Conservation (phyloP, 2,797 vertebrate genomes). For the Anisognathus igniventris region DNA sequence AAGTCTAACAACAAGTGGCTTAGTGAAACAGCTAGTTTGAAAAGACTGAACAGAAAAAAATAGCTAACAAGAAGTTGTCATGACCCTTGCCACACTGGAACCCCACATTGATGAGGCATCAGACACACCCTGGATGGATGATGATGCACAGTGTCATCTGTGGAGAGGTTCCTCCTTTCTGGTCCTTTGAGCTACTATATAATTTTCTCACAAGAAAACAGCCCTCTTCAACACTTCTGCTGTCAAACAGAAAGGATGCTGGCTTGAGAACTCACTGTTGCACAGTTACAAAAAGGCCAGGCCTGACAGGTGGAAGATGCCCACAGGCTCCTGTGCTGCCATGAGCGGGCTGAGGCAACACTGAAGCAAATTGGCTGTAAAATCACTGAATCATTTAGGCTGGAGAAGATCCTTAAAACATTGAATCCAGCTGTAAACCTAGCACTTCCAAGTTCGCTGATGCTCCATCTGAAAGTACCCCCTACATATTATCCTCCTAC, state of each 20-base stretch:
- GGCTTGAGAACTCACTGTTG: background rate
- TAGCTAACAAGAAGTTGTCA: background rate
- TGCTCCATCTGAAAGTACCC: background rate
- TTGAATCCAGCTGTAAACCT: background rate
- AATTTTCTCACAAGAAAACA: background rate
- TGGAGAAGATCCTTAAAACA: background rate
- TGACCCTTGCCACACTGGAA: background rate
- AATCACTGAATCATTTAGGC: background rate
- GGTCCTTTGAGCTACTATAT: background rate
- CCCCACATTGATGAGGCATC: accelerated
- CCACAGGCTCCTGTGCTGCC: background rate
- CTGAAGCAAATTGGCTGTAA: background rate
- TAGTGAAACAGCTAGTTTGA: background rate
- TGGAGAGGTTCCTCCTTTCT: background rate
- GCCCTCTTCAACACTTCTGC: background rate
- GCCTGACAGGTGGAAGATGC: background rate
- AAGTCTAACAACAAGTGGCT: background rate
- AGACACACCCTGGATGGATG: background rate
- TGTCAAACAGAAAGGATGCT: background rate
- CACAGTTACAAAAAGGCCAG: background rate
- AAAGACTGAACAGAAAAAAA: background rate
- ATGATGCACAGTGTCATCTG: background rate
- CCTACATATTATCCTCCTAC: background rate
- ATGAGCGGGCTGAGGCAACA: background rate
- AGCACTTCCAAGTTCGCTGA: background rate